These are phyloP conservation scores for Clarias batrachus DNA, from an alignment of 2,113 vertebrate genomes.

Conservation along the genomic window DNA sequence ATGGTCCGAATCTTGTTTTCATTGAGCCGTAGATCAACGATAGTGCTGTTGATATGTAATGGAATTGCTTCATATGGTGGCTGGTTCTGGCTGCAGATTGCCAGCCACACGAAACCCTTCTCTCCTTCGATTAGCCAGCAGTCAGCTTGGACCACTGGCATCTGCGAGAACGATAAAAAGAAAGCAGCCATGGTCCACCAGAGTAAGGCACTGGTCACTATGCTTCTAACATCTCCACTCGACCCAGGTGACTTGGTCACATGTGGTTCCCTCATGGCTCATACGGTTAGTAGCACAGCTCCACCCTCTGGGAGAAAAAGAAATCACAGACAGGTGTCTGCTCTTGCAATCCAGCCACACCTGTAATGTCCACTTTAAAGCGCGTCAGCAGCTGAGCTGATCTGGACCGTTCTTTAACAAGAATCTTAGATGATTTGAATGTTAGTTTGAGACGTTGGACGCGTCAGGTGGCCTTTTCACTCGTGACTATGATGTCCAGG, in stretches of 20 bases:
- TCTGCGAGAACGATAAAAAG: slow-evolving; percentile 75
- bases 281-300: neutral
- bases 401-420: neutral
- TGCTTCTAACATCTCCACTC: slow-evolving; percentile 28
- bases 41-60: slow-evolving; percentile 94
- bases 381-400: neutral
- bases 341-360: neutral
- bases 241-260: slow-evolving; percentile 1
- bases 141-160: slow-evolving; percentile 77
- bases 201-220: slow-evolving; percentile 52
- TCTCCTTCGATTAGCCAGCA: slow-evolving; percentile 99
- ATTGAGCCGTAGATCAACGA: slow-evolving; percentile 93
- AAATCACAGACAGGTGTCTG: neutral
- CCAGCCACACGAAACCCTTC: slow-evolving; percentile 98
- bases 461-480: neutral
- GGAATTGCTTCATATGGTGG: slow-evolving; percentile 95
- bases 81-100: slow-evolving; percentile 99
- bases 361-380: slow-evolving; percentile 8
- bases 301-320: neutral
- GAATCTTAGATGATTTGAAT: neutral
- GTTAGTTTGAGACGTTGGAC: neutral
- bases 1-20: slow-evolving; percentile 97
- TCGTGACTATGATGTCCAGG: slow-evolving; percentile 1
- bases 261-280: slow-evolving; percentile 43
- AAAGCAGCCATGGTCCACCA: slow-evolving; percentile 44